Evolutionary conservation across 2,797 vertebrate species (phyloP).

Genomic region (Ctenosaura bakeri): DNA sequence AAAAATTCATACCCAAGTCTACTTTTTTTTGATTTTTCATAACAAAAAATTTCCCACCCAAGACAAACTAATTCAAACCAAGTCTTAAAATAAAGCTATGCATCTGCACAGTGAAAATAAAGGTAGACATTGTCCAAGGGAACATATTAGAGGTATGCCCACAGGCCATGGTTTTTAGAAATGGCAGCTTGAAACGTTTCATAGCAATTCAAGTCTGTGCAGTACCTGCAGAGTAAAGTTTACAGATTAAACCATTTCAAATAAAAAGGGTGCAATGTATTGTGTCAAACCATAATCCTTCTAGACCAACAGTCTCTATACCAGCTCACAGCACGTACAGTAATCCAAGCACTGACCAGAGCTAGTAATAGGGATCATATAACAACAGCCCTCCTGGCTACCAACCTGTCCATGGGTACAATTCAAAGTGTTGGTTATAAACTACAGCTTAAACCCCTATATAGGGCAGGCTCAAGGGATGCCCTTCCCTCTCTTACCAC

Average conservation of each 20-base stretch:
- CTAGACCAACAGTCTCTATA: conserved; percentile 30
- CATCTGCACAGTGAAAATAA: conserved; percentile 26
- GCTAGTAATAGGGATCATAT: too few species aligned
- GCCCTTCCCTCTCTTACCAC: too few species aligned
- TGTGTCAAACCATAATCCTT: too few species aligned
- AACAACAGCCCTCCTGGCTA: too few species aligned
- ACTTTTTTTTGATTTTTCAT: conserved; percentile 79
- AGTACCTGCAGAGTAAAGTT: conserved; percentile 66
- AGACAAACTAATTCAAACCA: conserved; percentile 72
- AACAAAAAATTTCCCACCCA: conserved; percentile 83
- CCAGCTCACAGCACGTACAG: conserved; percentile 45
- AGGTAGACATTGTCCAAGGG: conserved; percentile 59
- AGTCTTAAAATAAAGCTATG: conserved; percentile 56
- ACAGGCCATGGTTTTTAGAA: conserved; percentile 62
- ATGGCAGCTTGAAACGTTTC: conserved; percentile 62
- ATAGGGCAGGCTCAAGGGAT: too few species aligned
- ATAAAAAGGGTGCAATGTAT: background rate
- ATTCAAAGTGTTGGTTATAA: too few species aligned
- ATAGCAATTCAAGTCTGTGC: conserved; percentile 45
- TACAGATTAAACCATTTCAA: conserved; percentile 32
- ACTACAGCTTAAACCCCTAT: too few species aligned
- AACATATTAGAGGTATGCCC: conserved; percentile 62
- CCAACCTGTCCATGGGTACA: too few species aligned
- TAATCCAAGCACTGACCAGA: too few species aligned
- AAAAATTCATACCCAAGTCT: too few species aligned